A percentile compares a stretch with the other conserved stretches of the same genome.
Conservation (phyloP, 2,888 invertebrate genomes). For the Drosophila buzzatii region DNA sequence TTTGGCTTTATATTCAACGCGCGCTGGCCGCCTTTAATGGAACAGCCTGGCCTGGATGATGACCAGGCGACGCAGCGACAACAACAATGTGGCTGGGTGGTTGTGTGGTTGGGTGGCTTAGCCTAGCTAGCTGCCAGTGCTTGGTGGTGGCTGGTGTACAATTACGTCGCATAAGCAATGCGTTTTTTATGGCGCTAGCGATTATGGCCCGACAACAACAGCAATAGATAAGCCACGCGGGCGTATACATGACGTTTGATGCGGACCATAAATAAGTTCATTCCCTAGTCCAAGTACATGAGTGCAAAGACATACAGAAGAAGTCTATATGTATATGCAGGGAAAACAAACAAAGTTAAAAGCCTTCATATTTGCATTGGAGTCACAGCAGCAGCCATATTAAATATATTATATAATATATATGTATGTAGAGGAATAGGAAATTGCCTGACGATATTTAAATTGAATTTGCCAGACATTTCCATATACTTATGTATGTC, state of each 20-base stretch:
- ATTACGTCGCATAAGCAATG: slow-evolving; percentile 80
- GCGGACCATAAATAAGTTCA: slow-evolving; percentile 35
- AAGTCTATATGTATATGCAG: slow-evolving; percentile 9
- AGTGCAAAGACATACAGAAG: background rate
- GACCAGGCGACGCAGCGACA: slow-evolving; percentile 39
- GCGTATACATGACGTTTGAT: slow-evolving; percentile 74
- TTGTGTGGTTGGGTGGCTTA: background rate
- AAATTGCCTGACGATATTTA: background rate
- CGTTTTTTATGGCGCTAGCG: slow-evolving; percentile 76
- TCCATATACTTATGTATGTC: background rate
- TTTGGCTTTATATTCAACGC: slow-evolving; percentile 50
- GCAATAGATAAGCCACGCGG: slow-evolving; percentile 68
- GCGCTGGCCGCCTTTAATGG: slow-evolving; percentile 75
- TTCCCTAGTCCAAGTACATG: slow-evolving; percentile 34
- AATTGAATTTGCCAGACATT: background rate
- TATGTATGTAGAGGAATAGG: too few species aligned
- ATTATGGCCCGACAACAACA: slow-evolving; percentile 62
- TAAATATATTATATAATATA: background rate
- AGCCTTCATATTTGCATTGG: background rate
- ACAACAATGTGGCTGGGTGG: background rate
- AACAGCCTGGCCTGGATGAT: slow-evolving; percentile 56
- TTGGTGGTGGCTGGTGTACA: slow-evolving; percentile 64
- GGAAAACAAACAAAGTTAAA: slow-evolving; percentile 19
- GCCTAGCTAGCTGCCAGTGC: background rate
- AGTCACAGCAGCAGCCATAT: background rate